phyloP scores from a whole-genome alignment of 2,888 invertebrate species.

The Junonia oenone region DNA sequence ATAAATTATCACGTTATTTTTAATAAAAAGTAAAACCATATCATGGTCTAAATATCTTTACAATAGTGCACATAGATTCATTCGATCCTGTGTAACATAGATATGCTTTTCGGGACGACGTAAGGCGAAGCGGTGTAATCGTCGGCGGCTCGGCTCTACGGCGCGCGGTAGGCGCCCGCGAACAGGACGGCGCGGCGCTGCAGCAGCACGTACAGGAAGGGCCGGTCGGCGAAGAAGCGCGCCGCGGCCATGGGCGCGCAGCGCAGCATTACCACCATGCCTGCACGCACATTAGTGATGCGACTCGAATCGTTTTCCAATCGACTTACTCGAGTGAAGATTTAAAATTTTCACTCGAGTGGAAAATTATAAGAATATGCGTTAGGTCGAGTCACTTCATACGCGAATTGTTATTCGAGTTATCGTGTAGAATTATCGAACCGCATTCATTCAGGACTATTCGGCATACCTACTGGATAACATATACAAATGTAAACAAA shows the following conservation, averaged over 20 bases:
- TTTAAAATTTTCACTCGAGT: too few species aligned
- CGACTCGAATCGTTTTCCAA: background rate
- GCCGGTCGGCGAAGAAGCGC: conserved; percentile 59
- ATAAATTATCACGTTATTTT: too few species aligned
- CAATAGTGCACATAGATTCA: background rate
- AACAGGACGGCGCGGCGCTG: conserved; percentile 44
- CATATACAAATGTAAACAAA: too few species aligned
- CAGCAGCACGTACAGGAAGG: conserved; percentile 60
- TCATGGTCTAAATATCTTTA: background rate
- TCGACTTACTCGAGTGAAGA: background rate
- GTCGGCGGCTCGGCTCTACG: background rate
- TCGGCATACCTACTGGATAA: too few species aligned
- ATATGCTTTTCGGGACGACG: background rate
- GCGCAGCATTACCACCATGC: conserved; percentile 66
- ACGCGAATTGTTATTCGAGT: too few species aligned
- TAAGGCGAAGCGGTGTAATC: background rate
- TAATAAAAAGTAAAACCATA: too few species aligned
- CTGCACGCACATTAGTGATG: conserved; percentile 39
- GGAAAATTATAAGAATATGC: too few species aligned
- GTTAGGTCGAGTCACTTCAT: too few species aligned
- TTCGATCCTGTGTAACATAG: too few species aligned
- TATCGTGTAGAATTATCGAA: too few species aligned
- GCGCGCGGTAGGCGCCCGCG: conserved; percentile 48
- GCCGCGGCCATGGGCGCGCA: conserved; percentile 46
- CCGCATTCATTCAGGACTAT: too few species aligned